Percentiles rank a stretch among this genome's conserved stretches.
These are phyloP conservation scores for Aepyceros melampus DNA, from an alignment of 2,113 vertebrate species.

Conservation along the genomic window DNA sequence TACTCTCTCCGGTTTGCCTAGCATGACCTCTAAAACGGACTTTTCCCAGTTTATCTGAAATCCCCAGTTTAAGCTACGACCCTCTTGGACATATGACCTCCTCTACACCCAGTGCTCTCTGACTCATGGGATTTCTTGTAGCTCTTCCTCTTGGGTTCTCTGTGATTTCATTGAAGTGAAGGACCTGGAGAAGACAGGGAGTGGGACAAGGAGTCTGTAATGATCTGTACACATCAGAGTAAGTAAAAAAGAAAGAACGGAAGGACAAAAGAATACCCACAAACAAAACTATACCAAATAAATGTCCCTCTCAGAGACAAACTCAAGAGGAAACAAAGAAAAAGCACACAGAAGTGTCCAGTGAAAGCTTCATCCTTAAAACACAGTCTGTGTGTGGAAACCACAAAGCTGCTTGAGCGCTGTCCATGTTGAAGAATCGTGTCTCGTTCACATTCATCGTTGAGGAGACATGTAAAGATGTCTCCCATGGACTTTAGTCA, in stretches of 20 bases:
- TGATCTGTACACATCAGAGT: background rate
- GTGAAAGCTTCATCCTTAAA: background rate
- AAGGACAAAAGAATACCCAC: background rate
- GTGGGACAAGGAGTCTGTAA: background rate
- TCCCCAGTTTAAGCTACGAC: background rate
- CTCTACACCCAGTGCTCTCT: background rate
- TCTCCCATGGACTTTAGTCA: background rate
- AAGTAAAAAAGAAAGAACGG: rapidly evolving
- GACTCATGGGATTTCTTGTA: background rate
- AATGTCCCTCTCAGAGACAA: background rate
- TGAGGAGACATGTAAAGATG: background rate
- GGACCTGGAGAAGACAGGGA: constrained; percentile 15
- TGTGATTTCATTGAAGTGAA: background rate
- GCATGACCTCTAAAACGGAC: background rate
- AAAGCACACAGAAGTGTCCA: background rate
- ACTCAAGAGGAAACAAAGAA: background rate
- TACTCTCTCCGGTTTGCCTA: background rate
- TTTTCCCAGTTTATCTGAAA: background rate
- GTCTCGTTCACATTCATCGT: too few species aligned
- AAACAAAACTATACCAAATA: background rate
- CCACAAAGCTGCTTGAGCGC: rapidly evolving
- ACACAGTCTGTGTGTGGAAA: background rate
- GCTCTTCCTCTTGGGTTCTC: background rate
- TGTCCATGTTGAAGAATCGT: rapidly evolving
- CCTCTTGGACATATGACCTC: background rate